phyloP scores from a whole-genome alignment of 2,113 vertebrate genomes.

The Pomatorhinus ruficollis region DNA sequence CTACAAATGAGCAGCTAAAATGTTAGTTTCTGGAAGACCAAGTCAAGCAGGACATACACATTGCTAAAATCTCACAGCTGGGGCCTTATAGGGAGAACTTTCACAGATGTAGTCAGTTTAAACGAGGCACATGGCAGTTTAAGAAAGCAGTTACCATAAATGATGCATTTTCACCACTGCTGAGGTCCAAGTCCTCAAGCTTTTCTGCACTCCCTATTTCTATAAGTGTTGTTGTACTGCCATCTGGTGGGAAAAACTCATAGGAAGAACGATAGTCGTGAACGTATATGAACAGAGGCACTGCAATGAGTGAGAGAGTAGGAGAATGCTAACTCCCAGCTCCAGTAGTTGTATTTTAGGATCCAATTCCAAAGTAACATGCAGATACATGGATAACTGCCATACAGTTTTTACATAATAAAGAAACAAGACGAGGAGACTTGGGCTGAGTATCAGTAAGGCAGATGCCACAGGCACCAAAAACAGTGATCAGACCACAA shows the following conservation, averaged over 20 bases:
- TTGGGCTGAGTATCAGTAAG: neutral
- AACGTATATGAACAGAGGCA: neutral
- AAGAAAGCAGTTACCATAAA: slow-evolving; percentile 41
- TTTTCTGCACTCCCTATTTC: neutral
- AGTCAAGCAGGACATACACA: neutral
- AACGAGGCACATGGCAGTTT: neutral
- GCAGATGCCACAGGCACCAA: neutral
- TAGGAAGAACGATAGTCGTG: neutral
- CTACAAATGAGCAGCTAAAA: neutral
- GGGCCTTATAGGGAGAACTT: neutral
- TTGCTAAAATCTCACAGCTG: neutral
- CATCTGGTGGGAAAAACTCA: slow-evolving; percentile 60
- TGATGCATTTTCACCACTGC: neutral
- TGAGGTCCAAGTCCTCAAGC: neutral
- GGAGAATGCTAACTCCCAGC: neutral
- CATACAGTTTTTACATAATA: neutral
- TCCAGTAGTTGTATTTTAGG: neutral
- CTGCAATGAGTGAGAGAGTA: neutral
- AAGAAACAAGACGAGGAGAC: neutral
- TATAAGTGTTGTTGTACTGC: slow-evolving; percentile 47
- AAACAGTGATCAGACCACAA: neutral
- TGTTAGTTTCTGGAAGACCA: neutral
- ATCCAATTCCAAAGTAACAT: neutral
- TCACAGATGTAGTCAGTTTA: neutral
- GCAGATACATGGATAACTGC: neutral